These are phyloP conservation scores for Corella eumyota DNA, from an alignment of 23 tunicate species.

Conservation along the genomic window DNA sequence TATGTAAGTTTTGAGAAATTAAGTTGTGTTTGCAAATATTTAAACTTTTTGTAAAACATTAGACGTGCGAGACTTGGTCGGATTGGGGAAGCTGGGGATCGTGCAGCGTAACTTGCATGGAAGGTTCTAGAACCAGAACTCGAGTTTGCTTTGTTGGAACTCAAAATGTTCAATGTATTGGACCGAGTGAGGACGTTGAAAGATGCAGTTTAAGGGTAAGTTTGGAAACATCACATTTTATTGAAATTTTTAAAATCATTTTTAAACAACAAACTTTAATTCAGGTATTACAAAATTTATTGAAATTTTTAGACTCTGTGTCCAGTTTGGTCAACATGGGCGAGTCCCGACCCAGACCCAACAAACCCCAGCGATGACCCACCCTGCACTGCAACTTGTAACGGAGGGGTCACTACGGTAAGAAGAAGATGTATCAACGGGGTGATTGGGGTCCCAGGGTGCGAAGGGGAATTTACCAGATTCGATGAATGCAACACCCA, in stretches of 20 bases:
- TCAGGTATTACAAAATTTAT: too few species aligned
- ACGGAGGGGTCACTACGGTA: slow-evolving; percentile 32
- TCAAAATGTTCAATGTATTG: background rate
- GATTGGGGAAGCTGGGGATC: slow-evolving; percentile 21
- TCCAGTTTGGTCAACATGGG: too few species aligned
- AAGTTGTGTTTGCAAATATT: background rate
- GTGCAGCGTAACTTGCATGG: slow-evolving; percentile 43
- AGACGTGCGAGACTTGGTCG: slow-evolving; percentile 17
- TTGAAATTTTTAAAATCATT: background rate
- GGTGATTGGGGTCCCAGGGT: slow-evolving; percentile 50
- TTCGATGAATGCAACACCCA: slow-evolving; percentile 36
- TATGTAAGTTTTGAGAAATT: slow-evolving; percentile 12
- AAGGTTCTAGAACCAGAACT: slow-evolving; percentile 19
- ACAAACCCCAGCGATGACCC: slow-evolving; percentile 9
- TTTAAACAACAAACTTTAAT: slow-evolving; percentile 1
- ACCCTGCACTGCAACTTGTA: slow-evolving; percentile 46
- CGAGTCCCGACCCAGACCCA: too few species aligned
- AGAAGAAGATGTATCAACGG: slow-evolving; percentile 52
- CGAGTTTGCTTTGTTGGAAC: slow-evolving; percentile 16
- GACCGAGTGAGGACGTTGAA: background rate
- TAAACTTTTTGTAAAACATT: background rate
- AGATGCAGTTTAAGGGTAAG: slow-evolving; percentile 8
- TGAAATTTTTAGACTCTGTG: too few species aligned
- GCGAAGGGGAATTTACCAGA: slow-evolving; percentile 25
- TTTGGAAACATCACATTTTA: too few species aligned